Conservation (phyloP, 1,140 invertebrate species). For the Drosophila malerkotliana region DNA sequence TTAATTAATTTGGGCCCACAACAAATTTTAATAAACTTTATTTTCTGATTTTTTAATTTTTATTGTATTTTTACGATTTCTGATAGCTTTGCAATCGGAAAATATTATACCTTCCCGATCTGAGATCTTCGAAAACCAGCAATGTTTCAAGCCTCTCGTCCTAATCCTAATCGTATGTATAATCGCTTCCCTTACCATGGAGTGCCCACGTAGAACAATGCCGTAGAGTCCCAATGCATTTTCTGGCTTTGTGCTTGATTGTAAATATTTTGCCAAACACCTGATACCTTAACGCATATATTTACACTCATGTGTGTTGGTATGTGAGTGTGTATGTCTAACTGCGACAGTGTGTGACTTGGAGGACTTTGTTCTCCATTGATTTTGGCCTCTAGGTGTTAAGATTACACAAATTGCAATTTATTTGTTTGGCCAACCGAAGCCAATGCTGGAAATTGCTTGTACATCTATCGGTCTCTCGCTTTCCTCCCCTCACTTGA, state of each 20-base stretch:
- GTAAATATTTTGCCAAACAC: constrained; percentile 79
- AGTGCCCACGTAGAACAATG: constrained; percentile 33
- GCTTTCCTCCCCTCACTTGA: neutral
- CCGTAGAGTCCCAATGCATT: constrained; percentile 35
- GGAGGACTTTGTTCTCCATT: constrained; percentile 48
- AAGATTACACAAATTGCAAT: constrained; percentile 81
- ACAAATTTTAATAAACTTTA: no score
- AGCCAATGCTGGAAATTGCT: constrained; percentile 69
- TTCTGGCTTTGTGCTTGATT: constrained; percentile 72
- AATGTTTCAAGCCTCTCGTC: neutral
- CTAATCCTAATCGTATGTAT: neutral
- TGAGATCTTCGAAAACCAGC: no score
- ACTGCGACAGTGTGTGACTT: neutral
- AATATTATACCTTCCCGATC: no score
- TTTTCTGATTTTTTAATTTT: no score
- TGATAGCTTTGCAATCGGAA: no score
- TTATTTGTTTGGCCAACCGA: constrained; percentile 75
- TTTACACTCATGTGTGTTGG: constrained; percentile 11
- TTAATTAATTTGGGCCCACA: no score
- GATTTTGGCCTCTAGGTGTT: constrained; percentile 76
- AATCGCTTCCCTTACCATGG: constrained; percentile 1
- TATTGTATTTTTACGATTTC: no score
- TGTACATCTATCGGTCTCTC: neutral
- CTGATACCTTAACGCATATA: constrained; percentile 52
- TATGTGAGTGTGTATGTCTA: neutral